Evolutionary conservation across 2,113 vertebrate species (phyloP).

Genomic region (Microcebus murinus): DNA sequence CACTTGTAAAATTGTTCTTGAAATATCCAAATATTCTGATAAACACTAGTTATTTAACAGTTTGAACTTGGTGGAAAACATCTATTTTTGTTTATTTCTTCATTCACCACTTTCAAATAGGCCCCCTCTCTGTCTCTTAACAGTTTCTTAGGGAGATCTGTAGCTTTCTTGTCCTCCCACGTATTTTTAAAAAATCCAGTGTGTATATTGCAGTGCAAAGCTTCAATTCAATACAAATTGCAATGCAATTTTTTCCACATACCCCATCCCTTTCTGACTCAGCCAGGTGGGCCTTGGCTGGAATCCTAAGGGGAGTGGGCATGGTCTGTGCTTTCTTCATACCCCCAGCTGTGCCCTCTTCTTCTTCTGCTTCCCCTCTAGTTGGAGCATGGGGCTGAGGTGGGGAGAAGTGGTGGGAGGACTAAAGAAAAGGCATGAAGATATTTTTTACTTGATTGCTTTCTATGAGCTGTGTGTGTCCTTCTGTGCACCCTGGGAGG

Average conservation of each 20-base stretch:
- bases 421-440: not conserved
- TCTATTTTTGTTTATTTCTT: conserved; percentile 37
- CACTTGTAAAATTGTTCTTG: conserved; percentile 27
- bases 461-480: not conserved
- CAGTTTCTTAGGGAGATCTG: not conserved
- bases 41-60: not conserved
- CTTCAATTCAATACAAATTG: not conserved
- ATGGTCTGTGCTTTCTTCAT: not conserved
- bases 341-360: not conserved
- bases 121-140: not conserved
- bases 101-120: not conserved
- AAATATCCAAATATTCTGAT: not conserved
- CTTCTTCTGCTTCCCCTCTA: not conserved
- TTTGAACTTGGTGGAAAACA: not conserved
- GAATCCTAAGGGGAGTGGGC: not conserved
- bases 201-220: not conserved
- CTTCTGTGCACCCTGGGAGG: not conserved
- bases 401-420: not conserved
- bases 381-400: not conserved
- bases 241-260: not conserved
- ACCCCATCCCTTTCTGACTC: not conserved
- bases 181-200: not conserved
- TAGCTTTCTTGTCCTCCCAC: not conserved
- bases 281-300: not conserved
- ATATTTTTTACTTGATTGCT: not conserved